A percentile compares a stretch with the other conserved stretches of the same genome.
Evolutionary conservation across 2,113 vertebrate genomes (phyloP).

Genomic region (Pipa parva): DNA sequence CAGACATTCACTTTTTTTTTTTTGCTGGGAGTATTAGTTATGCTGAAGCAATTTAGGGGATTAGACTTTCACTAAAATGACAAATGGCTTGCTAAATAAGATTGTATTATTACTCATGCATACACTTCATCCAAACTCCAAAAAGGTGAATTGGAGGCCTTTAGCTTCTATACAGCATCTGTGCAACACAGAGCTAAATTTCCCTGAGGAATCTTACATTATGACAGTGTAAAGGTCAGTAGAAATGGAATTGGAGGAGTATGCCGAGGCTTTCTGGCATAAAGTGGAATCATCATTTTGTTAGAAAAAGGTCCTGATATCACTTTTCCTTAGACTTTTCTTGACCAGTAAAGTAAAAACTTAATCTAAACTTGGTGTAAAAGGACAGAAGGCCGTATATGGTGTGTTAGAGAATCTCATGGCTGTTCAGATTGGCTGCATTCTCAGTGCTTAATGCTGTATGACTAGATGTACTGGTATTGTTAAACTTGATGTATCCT

Average conservation of each 20-base stretch:
- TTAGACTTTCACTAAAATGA: neutral
- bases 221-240: conserved; percentile 35
- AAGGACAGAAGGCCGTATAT: neutral
- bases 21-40: too few relatives aligned
- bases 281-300: conserved; percentile 29
- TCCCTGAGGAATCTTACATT: conserved; percentile 38
- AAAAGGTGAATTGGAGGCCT: neutral
- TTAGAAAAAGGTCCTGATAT: conserved; percentile 16
- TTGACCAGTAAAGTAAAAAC: conserved; percentile 19
- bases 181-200: conserved; percentile 30
- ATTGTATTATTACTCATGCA: neutral
- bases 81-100: neutral
- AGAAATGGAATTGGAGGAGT: conserved; percentile 38
- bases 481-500: too few relatives aligned
- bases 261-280: conserved; percentile 21
- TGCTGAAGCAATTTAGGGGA: too few relatives aligned
- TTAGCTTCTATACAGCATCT: conserved; percentile 17
- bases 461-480: too few relatives aligned
- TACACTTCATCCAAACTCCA: neutral
- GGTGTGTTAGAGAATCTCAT: neutral
- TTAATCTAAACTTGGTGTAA: too few relatives aligned
- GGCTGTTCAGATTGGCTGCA: neutral
- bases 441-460: too few relatives aligned
- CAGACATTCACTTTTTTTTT: too few relatives aligned
- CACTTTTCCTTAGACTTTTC: conserved; percentile 8